Conservation (phyloP, 2,113 vertebrate species). For the Globicephala melas region DNA sequence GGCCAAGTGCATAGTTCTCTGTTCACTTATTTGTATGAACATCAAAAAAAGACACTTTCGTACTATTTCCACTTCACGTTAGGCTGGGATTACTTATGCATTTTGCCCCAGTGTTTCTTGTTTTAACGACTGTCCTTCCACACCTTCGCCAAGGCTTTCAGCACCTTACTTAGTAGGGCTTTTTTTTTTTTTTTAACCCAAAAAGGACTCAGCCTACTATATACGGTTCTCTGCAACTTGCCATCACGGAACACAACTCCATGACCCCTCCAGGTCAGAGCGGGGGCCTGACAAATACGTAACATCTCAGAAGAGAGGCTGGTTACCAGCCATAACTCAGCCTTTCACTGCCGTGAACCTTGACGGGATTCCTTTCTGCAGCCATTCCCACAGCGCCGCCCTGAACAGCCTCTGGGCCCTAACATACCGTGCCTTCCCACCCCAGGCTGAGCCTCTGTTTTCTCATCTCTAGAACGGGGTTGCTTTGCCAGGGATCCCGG, state of each 20-base stretch:
- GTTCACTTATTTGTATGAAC: rapidly evolving
- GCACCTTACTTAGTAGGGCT: rapidly evolving
- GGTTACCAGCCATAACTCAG: rapidly evolving
- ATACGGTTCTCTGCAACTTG: rapidly evolving
- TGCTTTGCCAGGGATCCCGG: rapidly evolving
- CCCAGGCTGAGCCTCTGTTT: neutral
- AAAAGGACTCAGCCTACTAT: no score
- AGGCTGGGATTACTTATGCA: rapidly evolving
- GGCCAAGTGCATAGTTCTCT: neutral
- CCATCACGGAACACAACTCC: rapidly evolving
- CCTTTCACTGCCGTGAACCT: rapidly evolving
- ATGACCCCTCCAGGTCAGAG: neutral
- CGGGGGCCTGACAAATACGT: rapidly evolving
- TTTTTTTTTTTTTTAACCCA: no score
- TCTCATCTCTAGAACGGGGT: neutral
- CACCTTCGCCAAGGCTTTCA: rapidly evolving
- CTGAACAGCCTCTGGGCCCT: rapidly evolving
- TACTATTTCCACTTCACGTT: rapidly evolving
- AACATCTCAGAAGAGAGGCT: neutral
- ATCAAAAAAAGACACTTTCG: neutral
- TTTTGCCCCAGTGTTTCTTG: neutral
- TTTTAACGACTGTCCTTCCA: neutral
- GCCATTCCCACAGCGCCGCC: no score
- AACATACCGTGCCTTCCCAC: rapidly evolving
- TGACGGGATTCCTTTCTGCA: rapidly evolving